Conservation (phyloP, 2,113 vertebrate species). For the rabbit (Oryctolagus cuniculus) region DNA sequence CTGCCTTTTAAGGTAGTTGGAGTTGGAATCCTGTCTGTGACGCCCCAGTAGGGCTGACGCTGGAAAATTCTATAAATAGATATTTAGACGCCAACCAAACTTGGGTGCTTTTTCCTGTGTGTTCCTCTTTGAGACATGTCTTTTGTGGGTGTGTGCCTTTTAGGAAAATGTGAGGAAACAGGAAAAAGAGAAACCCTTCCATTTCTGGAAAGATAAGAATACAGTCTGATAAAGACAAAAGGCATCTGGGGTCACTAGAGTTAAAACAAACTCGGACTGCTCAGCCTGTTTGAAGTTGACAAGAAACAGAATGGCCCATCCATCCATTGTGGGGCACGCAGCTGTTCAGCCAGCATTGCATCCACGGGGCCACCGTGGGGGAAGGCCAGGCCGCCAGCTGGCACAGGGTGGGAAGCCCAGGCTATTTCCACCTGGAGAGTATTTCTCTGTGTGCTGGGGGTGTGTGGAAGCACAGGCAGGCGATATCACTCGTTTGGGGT, state of each 20-base stretch:
- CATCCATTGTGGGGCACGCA: conserved; percentile 28
- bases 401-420: neutral
- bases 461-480: neutral
- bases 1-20: neutral
- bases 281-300: conserved; percentile 76
- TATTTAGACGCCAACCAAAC: conserved; percentile 50
- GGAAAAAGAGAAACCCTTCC: conserved; percentile 65
- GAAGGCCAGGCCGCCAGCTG: neutral
- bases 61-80: conserved; percentile 66
- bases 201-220: conserved; percentile 76
- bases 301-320: conserved; percentile 81
- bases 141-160: conserved; percentile 49
- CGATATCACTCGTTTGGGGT: neutral
- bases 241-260: conserved; percentile 27
- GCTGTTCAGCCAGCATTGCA: conserved; percentile 69
- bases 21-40: neutral
- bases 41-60: neutral
- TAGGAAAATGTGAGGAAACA: conserved; percentile 61
- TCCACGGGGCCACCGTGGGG: conserved; percentile 38
- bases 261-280: conserved; percentile 79
- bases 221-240: conserved; percentile 80
- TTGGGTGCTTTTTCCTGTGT: conserved; percentile 31
- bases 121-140: conserved; percentile 34
- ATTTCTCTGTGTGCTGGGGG: neutral
- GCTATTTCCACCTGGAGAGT: conserved; percentile 18